These are phyloP conservation scores for Elysia chlorotica DNA, from an alignment of 1,140 invertebrate species.

Conservation along the genomic window DNA sequence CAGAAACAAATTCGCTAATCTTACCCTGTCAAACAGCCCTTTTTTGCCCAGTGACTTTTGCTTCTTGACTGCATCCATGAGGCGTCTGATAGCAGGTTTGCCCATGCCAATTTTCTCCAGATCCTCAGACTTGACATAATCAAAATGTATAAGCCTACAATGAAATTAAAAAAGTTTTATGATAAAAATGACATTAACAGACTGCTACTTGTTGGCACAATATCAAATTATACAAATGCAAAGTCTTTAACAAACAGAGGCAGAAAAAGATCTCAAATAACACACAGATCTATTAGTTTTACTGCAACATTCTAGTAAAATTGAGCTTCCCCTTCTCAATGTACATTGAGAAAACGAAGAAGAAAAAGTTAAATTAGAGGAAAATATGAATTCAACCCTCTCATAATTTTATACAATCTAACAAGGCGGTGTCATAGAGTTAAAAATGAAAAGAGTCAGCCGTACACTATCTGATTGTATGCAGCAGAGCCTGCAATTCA, in stretches of 20 bases:
- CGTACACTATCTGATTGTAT: too few species aligned
- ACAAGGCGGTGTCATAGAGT: too few species aligned
- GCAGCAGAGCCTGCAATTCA: neutral
- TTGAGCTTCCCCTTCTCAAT: neutral
- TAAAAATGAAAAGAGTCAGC: too few species aligned
- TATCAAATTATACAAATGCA: neutral
- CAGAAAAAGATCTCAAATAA: neutral
- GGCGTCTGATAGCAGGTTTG: conserved; percentile 84
- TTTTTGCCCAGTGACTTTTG: conserved; percentile 79
- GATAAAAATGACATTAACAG: neutral
- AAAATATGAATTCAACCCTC: too few species aligned
- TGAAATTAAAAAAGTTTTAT: neutral
- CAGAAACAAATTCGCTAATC: too few species aligned
- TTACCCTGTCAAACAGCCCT: conserved; percentile 82
- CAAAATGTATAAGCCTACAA: conserved; percentile 84
- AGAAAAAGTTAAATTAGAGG: too few species aligned
- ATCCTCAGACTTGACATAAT: conserved; percentile 92
- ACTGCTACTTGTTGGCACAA: too few species aligned
- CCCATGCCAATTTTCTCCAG: conserved; percentile 93
- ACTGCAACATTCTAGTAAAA: neutral
- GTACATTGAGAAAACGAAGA: too few species aligned
- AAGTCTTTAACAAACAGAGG: neutral
- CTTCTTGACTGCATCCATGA: conserved; percentile 91
- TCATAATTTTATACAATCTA: too few species aligned
- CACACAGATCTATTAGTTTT: neutral